These are phyloP conservation scores for Chinchilla lanigera DNA, from an alignment of 2,113 vertebrate species.

Conservation along the genomic window DNA sequence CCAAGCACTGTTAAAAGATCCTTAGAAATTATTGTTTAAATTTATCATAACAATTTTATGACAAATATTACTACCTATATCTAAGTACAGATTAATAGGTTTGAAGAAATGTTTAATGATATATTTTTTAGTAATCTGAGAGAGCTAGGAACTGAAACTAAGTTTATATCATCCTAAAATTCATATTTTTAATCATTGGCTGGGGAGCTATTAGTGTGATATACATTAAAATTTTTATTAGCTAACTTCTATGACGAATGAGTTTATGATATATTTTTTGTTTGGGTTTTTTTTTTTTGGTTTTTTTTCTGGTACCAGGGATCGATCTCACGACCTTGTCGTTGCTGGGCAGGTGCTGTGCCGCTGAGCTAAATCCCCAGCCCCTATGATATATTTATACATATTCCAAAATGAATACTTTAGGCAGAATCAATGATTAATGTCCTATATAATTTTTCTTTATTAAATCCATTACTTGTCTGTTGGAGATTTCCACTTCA, in stretches of 20 bases:
- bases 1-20: not conserved
- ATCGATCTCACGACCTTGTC: too few relatives aligned
- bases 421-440: constrained; percentile 28
- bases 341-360: too few relatives aligned
- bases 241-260: not conserved
- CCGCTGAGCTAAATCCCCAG: too few relatives aligned
- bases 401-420: not conserved
- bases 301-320: too few relatives aligned
- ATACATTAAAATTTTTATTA: constrained; percentile 24
- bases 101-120: constrained; percentile 32
- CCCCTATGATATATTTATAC: not conserved
- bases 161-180: not conserved
- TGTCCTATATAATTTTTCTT: constrained; percentile 13
- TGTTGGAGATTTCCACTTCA: constrained; percentile 43
- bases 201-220: not conserved
- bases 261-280: not conserved
- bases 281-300: too few relatives aligned
- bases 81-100: not conserved
- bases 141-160: not conserved
- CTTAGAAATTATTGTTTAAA: not conserved
- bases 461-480: constrained; percentile 19
- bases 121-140: constrained; percentile 7
- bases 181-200: not conserved
- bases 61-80: constrained; percentile 31
- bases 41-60: not conserved